phyloP scores from a whole-genome alignment of 2,113 vertebrate species.

The Silurus asotus region DNA sequence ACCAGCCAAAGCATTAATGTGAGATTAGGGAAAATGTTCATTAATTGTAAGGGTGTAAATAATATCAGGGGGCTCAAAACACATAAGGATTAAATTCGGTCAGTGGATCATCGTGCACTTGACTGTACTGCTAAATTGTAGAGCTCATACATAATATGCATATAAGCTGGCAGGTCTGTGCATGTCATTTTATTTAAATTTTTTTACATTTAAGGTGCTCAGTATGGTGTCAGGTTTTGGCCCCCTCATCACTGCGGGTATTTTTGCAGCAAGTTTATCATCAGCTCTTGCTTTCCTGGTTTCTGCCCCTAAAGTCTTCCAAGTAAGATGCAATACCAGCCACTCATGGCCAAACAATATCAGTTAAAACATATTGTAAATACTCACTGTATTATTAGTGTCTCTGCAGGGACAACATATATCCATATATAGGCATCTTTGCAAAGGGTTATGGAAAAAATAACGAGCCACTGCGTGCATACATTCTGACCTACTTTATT shows the following conservation, averaged over 20 bases:
- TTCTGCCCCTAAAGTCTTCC: constrained; percentile 77
- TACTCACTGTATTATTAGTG: constrained; percentile 58
- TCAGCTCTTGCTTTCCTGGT: constrained; percentile 79
- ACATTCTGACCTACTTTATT: constrained; percentile 71
- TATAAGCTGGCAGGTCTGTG: background rate
- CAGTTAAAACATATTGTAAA: background rate
- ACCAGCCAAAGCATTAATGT: background rate
- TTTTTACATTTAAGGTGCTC: constrained; percentile 59
- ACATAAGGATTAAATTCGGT: background rate
- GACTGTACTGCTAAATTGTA: background rate
- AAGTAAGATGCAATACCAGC: constrained; percentile 57
- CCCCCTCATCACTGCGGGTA: constrained; percentile 70
- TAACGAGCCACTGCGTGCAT: constrained; percentile 69
- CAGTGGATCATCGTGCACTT: background rate
- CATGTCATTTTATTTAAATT: background rate
- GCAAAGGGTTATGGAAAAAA: constrained; percentile 77
- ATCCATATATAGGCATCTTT: constrained; percentile 75
- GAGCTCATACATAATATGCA: background rate
- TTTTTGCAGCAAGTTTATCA: constrained; percentile 76
- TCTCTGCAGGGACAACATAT: constrained; percentile 76
- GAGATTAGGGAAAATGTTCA: background rate
- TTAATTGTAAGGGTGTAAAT: background rate
- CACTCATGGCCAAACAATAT: background rate
- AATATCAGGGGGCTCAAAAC: background rate
- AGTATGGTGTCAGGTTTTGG: constrained; percentile 69